Base-by-base conservation (phyloP, 2,797 vertebrate species). In the Glossophaga mutica region DNA sequence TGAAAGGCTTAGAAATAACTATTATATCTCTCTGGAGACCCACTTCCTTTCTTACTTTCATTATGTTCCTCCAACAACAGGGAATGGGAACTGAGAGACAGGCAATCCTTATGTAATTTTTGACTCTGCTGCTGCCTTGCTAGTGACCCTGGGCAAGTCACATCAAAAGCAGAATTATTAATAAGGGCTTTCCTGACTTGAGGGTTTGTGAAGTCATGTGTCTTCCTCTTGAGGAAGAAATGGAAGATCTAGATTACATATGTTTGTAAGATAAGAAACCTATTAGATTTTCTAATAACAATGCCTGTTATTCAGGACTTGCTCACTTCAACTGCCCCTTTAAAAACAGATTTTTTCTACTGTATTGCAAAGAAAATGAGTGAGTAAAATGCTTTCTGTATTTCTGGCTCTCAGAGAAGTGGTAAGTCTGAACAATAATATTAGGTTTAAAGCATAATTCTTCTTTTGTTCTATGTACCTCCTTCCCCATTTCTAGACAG, bases 261-360 rank as follows among this genome's bases (percentile, higher is more conserved):
- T 74, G 78, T 81, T 84, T 86, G 85, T 48, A 67, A 71, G 83
- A 67, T 76, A 96, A 94, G 87, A 92, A 79, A 83, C 21, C 18
- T 15, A 26, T 74, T 67, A 3, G 46, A 88, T 93, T 90, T 91
- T 79, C 70, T 55, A 83, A 52, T 88, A 62, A 90, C 5, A 89
- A 73, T 85, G 37, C 71, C 79, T 37, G 37, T 50, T 39, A 32
- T 37, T 90, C 83, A 84, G 46, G 22, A 11, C 19, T 48, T 34
- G 37, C 78, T 14, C 52, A 71, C 9, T 77, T 94, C 24, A 88
- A 71, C 24, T 78, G 16, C 4, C 16, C 22, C 85, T 89, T 89
- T 68, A 18, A 12, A 83, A 91, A 91, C 10, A 42, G 74, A 65
- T 15, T 83, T 85, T 85, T 92, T 92, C 39, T 52, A 55, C 22